Evolutionary conservation across 53 echinoderm and acorn worm species (phyloP).

Genomic region (Crossaster papposus): DNA sequence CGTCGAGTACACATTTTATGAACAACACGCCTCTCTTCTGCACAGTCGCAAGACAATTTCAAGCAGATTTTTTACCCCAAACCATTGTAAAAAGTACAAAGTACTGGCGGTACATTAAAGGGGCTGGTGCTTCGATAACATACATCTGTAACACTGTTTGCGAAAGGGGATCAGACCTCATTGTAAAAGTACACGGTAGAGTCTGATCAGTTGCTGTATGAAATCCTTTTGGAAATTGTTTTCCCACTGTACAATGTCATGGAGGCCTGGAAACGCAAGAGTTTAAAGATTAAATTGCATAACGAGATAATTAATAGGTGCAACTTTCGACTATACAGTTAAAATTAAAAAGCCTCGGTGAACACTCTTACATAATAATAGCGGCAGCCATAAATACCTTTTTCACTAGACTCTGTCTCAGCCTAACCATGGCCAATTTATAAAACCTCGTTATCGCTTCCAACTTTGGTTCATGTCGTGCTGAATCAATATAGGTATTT

Average conservation of each 20-base stretch:
- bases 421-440: background rate
- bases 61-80: background rate
- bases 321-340: constrained; percentile 4
- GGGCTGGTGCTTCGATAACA: background rate
- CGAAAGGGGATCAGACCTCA: background rate
- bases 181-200: no score
- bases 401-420: background rate
- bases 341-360: constrained; percentile 7
- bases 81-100: background rate
- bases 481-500: no score
- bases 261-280: constrained; percentile 19
- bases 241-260: constrained; percentile 17
- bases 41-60: background rate
- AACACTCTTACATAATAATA: background rate
- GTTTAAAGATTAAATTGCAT: constrained; percentile 38
- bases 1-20: background rate
- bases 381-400: background rate
- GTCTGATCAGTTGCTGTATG: background rate
- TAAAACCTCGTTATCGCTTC: no score
- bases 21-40: background rate
- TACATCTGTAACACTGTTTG: background rate
- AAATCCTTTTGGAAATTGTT: constrained; percentile 23
- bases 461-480: no score
- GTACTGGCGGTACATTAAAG: background rate
- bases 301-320: constrained; percentile 16